Percentiles rank a stretch among this genome's conserved stretches.
These are phyloP conservation scores for Dipodomys ordii DNA, from an alignment of 2,113 vertebrate genomes.

Conservation along the genomic window DNA sequence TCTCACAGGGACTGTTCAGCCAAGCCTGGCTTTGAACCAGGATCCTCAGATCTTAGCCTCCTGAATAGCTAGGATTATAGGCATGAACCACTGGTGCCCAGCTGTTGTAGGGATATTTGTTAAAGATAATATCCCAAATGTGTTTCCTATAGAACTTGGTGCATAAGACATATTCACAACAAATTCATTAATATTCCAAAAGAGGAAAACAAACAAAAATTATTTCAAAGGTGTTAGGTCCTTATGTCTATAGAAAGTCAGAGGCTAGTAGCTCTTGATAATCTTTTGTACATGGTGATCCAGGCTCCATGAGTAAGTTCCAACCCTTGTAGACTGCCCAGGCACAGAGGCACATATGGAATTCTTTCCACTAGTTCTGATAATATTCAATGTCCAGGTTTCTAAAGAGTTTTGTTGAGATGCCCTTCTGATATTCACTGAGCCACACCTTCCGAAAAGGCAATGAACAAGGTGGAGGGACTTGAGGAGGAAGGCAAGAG, in stretches of 20 bases:
- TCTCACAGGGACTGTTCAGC: no score
- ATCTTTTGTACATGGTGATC: background rate
- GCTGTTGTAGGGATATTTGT: background rate
- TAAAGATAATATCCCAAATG: background rate
- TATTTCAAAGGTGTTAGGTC: background rate
- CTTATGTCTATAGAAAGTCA: background rate
- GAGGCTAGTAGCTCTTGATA: background rate
- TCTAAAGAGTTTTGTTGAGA: background rate
- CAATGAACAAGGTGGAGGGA: background rate
- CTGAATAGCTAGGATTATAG: no score
- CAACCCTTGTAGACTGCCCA: background rate
- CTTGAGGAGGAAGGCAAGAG: background rate
- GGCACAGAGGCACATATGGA: background rate
- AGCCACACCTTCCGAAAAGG: background rate
- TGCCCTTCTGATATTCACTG: background rate
- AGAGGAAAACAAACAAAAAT: background rate
- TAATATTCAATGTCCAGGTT: background rate
- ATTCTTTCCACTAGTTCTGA: background rate
- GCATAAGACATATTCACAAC: background rate
- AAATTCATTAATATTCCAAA: background rate
- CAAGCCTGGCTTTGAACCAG: no score
- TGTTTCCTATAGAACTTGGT: slow-evolving; percentile 22
- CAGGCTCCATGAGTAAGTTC: background rate
- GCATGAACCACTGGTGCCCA: no score
- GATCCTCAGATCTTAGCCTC: background rate